phyloP scores from a whole-genome alignment of 2,113 vertebrate species.

The Cavia aperea region DNA sequence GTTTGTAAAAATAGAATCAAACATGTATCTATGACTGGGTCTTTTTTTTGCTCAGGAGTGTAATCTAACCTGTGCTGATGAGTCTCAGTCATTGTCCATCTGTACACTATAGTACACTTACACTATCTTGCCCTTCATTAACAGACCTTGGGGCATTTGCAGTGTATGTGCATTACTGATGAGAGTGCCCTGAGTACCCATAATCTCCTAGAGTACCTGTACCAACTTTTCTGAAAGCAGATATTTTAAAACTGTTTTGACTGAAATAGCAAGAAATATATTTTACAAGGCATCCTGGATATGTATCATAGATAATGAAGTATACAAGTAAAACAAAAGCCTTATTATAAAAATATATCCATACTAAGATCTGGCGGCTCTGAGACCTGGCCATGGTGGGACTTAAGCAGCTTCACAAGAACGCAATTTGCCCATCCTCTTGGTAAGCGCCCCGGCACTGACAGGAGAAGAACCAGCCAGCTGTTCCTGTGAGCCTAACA shows the following conservation, averaged over 20 bases:
- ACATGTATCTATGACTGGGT: not conserved
- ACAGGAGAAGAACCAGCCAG: too few species aligned
- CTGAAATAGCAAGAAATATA: not conserved
- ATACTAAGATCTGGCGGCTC: not conserved
- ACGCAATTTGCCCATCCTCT: too few species aligned
- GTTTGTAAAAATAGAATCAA: not conserved
- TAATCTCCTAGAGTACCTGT: not conserved
- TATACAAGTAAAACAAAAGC: not conserved
- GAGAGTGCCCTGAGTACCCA: not conserved
- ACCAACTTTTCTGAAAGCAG: not conserved
- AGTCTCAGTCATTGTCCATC: not conserved
- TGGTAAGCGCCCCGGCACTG: too few species aligned
- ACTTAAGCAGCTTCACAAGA: too few species aligned
- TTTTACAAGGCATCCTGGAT: not conserved
- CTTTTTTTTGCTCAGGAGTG: not conserved
- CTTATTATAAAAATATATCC: not conserved
- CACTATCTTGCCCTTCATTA: not conserved
- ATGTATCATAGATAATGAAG: not conserved
- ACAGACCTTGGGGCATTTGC: not conserved
- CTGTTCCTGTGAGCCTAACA: too few species aligned
- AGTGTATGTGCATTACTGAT: not conserved
- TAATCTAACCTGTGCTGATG: not conserved
- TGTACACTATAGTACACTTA: not conserved
- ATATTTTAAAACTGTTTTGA: not conserved
- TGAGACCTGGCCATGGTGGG: too few species aligned